Conservation (phyloP, 2,888 invertebrate species). For the Amblyjoppa proteus region DNA sequence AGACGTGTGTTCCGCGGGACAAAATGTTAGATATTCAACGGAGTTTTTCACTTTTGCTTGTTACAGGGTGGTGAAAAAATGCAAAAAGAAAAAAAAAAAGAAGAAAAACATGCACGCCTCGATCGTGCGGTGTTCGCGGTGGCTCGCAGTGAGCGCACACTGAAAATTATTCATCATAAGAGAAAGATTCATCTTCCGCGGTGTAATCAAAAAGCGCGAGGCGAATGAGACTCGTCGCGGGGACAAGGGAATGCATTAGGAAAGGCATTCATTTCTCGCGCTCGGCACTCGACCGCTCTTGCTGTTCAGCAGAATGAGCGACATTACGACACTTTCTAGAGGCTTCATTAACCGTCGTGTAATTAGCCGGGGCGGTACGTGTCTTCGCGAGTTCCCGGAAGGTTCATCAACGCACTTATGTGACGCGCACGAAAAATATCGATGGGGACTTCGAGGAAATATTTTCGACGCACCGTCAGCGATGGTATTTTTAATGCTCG, state of each 20-base stretch:
- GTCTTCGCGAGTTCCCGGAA: conserved; percentile 57
- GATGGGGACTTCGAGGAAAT: conserved; percentile 3
- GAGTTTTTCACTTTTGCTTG: too few species aligned
- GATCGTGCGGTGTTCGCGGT: not conserved
- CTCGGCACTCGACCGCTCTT: conserved; percentile 33
- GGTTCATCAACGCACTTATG: conserved; percentile 50
- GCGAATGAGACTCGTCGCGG: conserved; percentile 1
- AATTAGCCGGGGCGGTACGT: conserved; percentile 63
- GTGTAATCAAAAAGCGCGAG: conserved; percentile 48
- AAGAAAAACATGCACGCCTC: not conserved
- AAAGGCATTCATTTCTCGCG: conserved; percentile 63
- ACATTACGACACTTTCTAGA: conserved; percentile 68
- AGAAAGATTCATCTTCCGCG: conserved; percentile 11
- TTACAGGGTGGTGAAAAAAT: too few species aligned
- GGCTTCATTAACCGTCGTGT: conserved; percentile 63
- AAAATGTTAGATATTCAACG: too few species aligned
- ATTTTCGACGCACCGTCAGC: conserved; percentile 28
- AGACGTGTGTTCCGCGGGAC: too few species aligned
- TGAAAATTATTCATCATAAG: conserved; percentile 33
- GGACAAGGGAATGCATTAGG: conserved; percentile 63
- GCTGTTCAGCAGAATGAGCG: conserved; percentile 43
- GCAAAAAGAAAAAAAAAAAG: not conserved
- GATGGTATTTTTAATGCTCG: not conserved
- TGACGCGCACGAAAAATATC: conserved; percentile 4
- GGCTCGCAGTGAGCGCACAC: not conserved